A percentile compares a stretch with the other conserved stretches of the same genome.
Conservation (phyloP, 2,888 invertebrate species). For the Mayetiola destructor region DNA sequence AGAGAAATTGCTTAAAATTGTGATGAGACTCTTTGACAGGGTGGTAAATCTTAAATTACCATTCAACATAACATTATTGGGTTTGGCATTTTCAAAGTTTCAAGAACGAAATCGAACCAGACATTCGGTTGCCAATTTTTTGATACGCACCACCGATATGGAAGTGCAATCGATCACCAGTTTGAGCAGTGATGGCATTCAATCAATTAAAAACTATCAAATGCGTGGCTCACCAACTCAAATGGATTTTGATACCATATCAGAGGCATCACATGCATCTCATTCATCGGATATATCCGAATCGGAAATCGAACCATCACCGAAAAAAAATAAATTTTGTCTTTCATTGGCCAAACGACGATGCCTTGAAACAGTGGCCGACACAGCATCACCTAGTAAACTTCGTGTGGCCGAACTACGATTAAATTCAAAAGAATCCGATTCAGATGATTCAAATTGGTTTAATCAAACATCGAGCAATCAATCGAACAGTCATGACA, state of each 20-base stretch:
- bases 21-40: constrained; percentile 62
- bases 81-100: constrained; percentile 70
- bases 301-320: constrained; percentile 56
- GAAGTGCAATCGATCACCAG: constrained; percentile 63
- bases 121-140: constrained; percentile 57
- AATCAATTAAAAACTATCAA: not conserved
- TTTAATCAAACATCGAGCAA: no score
- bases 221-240: not conserved
- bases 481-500: constrained; percentile 21
- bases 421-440: constrained; percentile 47
- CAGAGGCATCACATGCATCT: constrained; percentile 15
- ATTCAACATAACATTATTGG: constrained; percentile 65
- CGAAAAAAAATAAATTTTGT: constrained; percentile 48
- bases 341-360: constrained; percentile 39
- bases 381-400: constrained; percentile 54
- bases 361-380: constrained; percentile 30
- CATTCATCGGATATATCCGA: constrained; percentile 42
- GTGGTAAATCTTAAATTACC: constrained; percentile 56
- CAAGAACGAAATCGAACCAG: constrained; percentile 53
- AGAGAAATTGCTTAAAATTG: constrained; percentile 50
- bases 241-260: constrained; percentile 18
- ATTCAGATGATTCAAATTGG: constrained; percentile 34
- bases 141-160: constrained; percentile 51
- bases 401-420: constrained; percentile 51
- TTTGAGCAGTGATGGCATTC: constrained; percentile 41